Percentiles rank a stretch among this genome's conserved stretches.
phyloP scores from a whole-genome alignment of 2,888 invertebrate species.

The Glyphotaelius pellucidus region DNA sequence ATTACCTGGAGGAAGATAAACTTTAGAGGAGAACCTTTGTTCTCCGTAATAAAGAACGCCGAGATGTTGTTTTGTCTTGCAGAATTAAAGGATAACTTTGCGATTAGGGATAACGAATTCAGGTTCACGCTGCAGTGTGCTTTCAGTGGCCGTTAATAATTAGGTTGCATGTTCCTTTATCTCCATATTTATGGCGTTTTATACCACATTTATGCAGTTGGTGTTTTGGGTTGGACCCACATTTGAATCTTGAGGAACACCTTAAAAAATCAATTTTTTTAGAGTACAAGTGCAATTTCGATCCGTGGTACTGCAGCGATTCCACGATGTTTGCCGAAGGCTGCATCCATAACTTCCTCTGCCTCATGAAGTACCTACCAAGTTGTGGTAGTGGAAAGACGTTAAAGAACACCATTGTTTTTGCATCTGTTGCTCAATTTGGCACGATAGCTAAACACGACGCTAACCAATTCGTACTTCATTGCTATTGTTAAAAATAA shows the following conservation, averaged over 20 bases:
- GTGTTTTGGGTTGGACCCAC: neutral
- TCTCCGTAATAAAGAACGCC: constrained; percentile 24
- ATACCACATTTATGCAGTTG: neutral
- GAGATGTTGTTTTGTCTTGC: constrained; percentile 26
- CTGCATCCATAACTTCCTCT: neutral
- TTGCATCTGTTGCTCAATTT: neutral
- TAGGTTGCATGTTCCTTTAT: constrained; percentile 9
- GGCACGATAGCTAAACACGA: neutral
- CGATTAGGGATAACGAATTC: constrained; percentile 22
- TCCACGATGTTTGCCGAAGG: neutral
- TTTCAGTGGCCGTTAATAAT: constrained; percentile 9
- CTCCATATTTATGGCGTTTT: neutral
- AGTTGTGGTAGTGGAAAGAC: neutral
- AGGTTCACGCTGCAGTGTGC: constrained; percentile 9
- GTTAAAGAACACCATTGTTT: neutral
- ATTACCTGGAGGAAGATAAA: constrained; percentile 46
- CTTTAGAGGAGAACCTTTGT: constrained; percentile 31
- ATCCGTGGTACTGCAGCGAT: neutral
- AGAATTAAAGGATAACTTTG: constrained; percentile 11
- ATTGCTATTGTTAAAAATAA: neutral
- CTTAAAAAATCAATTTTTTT: neutral
- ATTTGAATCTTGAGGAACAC: neutral
- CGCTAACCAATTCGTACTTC: neutral
- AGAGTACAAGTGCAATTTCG: neutral
- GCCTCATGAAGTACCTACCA: neutral